phyloP scores from a whole-genome alignment of 2,888 invertebrate species.

The Aricia artaxerxes region DNA sequence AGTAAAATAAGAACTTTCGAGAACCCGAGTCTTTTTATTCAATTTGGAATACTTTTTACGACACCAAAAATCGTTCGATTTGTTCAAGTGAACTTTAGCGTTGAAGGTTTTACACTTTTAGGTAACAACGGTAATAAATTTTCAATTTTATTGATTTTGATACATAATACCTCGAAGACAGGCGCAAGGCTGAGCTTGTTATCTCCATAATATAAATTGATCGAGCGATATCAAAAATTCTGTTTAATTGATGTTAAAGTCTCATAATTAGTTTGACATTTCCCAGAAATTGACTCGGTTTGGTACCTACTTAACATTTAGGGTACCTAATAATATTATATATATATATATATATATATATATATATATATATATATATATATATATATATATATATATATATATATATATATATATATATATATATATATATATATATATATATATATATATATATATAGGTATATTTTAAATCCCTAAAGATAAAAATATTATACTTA shows the following conservation, averaged over 20 bases:
- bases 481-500: too few relatives aligned
- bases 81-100: constrained; percentile 19
- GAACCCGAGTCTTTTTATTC: neutral
- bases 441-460: too few relatives aligned
- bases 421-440: too few relatives aligned
- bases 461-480: too few relatives aligned
- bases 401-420: too few relatives aligned
- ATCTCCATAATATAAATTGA: neutral
- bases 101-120: constrained; percentile 33
- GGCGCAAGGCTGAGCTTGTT: neutral
- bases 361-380: too few relatives aligned
- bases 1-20: neutral
- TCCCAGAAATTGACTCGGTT: neutral
- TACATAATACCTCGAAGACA: neutral
- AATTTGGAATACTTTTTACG: constrained; percentile 2
- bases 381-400: too few relatives aligned
- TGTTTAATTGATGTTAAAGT: neutral
- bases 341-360: too few relatives aligned
- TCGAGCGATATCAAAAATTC: constrained; percentile 9
- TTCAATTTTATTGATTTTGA: constrained; percentile 31
- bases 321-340: neutral
- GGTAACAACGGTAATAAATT: constrained; percentile 31
- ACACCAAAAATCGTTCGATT: constrained; percentile 9
- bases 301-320: neutral
- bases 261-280: neutral